A percentile compares a stretch with the other conserved stretches of the same genome.
Conservation (phyloP, 2,113 vertebrate genomes). For the Nothoprocta perdicaria region DNA sequence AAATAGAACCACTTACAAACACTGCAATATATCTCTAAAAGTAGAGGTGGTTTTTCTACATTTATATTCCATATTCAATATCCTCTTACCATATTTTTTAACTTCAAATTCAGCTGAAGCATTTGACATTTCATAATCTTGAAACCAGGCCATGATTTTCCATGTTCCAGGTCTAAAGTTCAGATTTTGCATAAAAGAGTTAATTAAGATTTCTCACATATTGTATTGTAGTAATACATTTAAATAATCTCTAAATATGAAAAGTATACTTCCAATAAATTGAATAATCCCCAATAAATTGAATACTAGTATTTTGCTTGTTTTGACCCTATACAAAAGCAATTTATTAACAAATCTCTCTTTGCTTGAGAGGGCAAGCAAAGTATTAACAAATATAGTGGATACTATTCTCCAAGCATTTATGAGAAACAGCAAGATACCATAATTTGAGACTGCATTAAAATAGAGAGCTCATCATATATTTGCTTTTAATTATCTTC, state of each 20-base stretch:
- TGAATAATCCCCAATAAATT: not conserved
- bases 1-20: not conserved
- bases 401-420: not conserved
- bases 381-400: not conserved
- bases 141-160: slow-evolving; percentile 74
- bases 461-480: not conserved
- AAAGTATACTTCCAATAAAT: not conserved
- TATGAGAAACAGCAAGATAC: not conserved
- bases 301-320: not conserved
- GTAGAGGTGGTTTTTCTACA: not conserved
- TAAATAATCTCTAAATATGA: not conserved
- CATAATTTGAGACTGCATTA: not conserved
- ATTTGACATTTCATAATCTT: slow-evolving; percentile 57
- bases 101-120: slow-evolving; percentile 76
- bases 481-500: not conserved
- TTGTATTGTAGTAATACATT: not conserved
- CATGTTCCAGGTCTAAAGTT: slow-evolving; percentile 74
- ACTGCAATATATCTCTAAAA: not conserved
- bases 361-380: not conserved
- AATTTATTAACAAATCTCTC: not conserved
- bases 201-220: not conserved
- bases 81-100: slow-evolving; percentile 71
- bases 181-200: slow-evolving; percentile 24
- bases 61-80: not conserved
- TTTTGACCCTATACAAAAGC: not conserved